phyloP scores from a whole-genome alignment of 2,888 invertebrate genomes.

The Notocelia uddmanniana region DNA sequence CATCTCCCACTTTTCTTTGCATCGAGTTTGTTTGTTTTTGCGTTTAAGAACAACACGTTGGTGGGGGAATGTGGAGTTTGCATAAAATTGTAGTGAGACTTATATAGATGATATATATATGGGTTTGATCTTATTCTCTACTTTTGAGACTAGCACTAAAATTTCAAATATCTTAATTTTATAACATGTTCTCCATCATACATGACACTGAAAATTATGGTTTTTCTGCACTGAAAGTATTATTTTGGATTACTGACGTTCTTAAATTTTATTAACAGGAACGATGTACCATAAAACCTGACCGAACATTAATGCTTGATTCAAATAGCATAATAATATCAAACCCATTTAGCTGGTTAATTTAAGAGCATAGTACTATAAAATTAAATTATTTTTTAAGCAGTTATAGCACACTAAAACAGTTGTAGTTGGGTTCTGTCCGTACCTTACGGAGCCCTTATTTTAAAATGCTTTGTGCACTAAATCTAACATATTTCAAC shows the following conservation, averaged over 20 bases:
- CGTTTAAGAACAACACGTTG: background rate
- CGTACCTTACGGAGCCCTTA: background rate
- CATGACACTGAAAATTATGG: no score
- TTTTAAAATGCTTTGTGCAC: conserved; percentile 30
- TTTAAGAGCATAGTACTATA: background rate
- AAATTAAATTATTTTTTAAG: conserved; percentile 21
- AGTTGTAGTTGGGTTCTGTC: background rate
- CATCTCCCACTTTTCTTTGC: conserved; percentile 1
- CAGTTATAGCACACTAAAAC: conserved; percentile 34
- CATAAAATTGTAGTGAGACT: conserved; percentile 45
- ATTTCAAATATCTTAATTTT: no score
- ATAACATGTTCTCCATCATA: no score
- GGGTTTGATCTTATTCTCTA: conserved; percentile 8
- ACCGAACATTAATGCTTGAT: no score
- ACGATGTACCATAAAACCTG: no score
- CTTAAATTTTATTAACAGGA: no score
- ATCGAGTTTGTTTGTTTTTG: background rate
- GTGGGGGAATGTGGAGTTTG: background rate
- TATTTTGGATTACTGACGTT: no score
- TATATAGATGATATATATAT: conserved; percentile 26
- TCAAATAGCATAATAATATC: background rate
- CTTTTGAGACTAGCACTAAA: background rate
- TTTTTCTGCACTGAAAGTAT: no score
- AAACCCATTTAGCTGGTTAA: conserved; percentile 24
- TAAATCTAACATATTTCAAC: conserved; percentile 30